phyloP scores from a whole-genome alignment of 2,888 invertebrate genomes.

The Pseudococcus jackbeardsleyi region DNA sequence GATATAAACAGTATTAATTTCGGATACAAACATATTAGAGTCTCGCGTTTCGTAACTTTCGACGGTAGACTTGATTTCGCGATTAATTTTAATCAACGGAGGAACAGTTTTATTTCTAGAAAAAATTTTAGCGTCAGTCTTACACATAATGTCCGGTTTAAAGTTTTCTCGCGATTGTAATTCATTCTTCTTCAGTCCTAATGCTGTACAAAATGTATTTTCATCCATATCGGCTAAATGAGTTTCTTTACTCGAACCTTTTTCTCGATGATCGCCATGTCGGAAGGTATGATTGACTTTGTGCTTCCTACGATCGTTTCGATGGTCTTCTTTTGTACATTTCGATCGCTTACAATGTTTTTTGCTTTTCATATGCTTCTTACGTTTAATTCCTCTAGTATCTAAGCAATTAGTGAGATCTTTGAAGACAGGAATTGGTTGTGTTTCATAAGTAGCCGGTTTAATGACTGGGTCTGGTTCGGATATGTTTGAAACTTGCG shows the following conservation, averaged over 20 bases:
- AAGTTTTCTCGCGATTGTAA: background rate
- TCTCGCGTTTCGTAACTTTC: background rate
- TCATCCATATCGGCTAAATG: conserved; percentile 61
- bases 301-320: conserved; percentile 6
- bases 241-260: conserved; percentile 29
- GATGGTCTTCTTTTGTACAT: conserved; percentile 16
- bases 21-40: conserved; percentile 28
- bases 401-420: conserved; percentile 42
- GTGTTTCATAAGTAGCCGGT: background rate
- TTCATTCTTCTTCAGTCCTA: conserved; percentile 58
- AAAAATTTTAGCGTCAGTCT: conserved; percentile 29
- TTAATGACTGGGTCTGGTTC: background rate
- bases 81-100: conserved; percentile 47
- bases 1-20: conserved; percentile 56
- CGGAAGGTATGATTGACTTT: conserved; percentile 9
- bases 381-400: conserved; percentile 42
- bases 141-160: conserved; percentile 10
- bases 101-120: conserved; percentile 47
- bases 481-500: background rate
- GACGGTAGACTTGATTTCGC: conserved; percentile 40
- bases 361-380: conserved; percentile 52
- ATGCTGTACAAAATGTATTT: conserved; percentile 58
- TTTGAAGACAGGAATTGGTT: background rate
- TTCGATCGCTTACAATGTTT: conserved; percentile 36
- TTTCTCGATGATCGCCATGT: background rate